Evolutionary conservation across 2,797 vertebrate species (phyloP), one percentile per base, ranked within the genome.

Genomic region (Scomberomorus guttatus): DNA sequence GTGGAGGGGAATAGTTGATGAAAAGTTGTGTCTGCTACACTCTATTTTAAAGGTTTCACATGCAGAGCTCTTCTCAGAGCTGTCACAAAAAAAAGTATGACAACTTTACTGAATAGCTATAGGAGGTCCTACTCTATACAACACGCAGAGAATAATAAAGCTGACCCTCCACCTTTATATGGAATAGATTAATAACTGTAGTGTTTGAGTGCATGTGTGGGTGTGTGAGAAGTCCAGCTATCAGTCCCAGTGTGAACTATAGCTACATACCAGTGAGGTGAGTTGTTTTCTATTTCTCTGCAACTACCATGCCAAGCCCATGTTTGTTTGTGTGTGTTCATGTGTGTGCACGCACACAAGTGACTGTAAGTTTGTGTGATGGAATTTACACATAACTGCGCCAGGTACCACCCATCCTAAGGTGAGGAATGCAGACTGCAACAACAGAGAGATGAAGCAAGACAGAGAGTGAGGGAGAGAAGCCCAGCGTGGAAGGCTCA

Each of bases 401-500:
- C 83, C 83, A 91, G 84, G 87, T 84, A 79, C 83, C 68, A 51
- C 68, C 83, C 77, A 66, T 74, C 37, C 44, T 55, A 34, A 87
- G 79, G 84, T 86, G 85, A 44, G 86, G 87, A 90, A 82, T 87
- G 79, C 67, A 77, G 24, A 32, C 20, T 42, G 66, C 60, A 55
- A 46, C 52, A 5, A 69, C 14, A 42, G 56, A 22, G 34, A 55
- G 20, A 57, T 18, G 12, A 56, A 71, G 52, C 24, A 59, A 75
- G 44, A 50, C 7, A 12, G 17, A 50, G 6, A 68, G 5, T 8
- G 20, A 54, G n/a, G 52, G 20, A 37, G 42, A 63, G 0, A 20
- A 46, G 56, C 18, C 34, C 17, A 37, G 14, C 0, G 12, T 56
- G 8, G 14, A 32, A 59, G 24, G 52, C 6, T 18, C 4, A 58